phyloP scores from a whole-genome alignment of 1,140 invertebrate genomes.

The Temnothorax longispinosus region DNA sequence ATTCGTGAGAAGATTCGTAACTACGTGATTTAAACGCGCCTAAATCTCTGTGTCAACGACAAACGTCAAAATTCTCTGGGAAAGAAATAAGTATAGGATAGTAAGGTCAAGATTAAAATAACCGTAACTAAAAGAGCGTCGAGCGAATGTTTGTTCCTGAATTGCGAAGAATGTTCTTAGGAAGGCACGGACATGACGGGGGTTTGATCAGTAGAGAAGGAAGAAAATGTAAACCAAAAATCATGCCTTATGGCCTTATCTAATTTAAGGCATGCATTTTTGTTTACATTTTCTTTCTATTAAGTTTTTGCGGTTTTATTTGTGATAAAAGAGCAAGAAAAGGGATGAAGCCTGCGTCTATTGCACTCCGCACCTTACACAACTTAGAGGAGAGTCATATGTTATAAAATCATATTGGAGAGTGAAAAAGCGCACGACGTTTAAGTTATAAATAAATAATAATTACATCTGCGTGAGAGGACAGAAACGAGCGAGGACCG shows the following conservation, averaged over 20 bases:
- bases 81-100: neutral
- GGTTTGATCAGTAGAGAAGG: no score
- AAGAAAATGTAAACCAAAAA: neutral
- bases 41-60: neutral
- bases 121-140: conserved; percentile 27
- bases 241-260: neutral
- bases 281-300: neutral
- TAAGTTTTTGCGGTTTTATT: neutral
- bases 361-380: neutral
- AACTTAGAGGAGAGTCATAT: neutral
- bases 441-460: conserved; percentile 36
- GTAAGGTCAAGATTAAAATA: conserved; percentile 3
- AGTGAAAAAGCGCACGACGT: neutral
- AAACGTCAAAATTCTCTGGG: conserved; percentile 6
- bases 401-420: neutral
- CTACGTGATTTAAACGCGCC: neutral
- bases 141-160: neutral
- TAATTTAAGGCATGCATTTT: no score
- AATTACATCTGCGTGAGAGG: conserved; percentile 13
- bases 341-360: neutral
- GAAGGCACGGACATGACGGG: neutral
- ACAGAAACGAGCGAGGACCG: conserved; percentile 18
- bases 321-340: neutral
- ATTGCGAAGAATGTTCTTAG: neutral
- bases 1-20: neutral